phyloP scores from a whole-genome alignment of 2,797 vertebrate genomes.

The Carapus acus region DNA sequence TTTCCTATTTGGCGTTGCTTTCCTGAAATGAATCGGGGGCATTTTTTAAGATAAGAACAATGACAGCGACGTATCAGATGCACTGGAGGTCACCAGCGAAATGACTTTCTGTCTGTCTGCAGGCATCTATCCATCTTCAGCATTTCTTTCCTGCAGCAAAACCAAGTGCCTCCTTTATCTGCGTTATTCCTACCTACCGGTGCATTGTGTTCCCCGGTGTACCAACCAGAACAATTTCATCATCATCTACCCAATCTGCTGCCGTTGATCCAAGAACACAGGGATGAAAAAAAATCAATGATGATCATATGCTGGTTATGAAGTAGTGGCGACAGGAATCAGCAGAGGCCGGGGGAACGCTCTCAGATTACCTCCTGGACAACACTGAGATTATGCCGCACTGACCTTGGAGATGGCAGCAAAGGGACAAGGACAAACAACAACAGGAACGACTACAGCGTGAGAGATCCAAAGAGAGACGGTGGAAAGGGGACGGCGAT shows the following conservation, averaged over 20 bases:
- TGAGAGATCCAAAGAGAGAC: constrained; percentile 12
- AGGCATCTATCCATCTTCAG: too few species aligned
- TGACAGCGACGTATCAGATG: too few species aligned
- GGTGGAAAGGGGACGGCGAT: constrained; percentile 49
- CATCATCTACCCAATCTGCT: constrained; percentile 23
- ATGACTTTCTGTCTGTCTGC: too few species aligned
- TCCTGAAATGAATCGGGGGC: too few species aligned
- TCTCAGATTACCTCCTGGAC: constrained; percentile 26
- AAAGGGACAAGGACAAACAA: constrained; percentile 21
- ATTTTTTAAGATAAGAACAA: too few species aligned
- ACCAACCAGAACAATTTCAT: constrained; percentile 10
- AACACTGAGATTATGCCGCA: constrained; percentile 32
- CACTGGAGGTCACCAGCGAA: too few species aligned
- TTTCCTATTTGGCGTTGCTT: too few species aligned
- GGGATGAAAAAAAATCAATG: constrained; percentile 14
- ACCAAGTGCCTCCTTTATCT: too few species aligned
- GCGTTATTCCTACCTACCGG: too few species aligned
- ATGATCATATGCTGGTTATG: constrained; percentile 48
- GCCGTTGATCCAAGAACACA: constrained; percentile 2
- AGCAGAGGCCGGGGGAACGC: constrained; percentile 7
- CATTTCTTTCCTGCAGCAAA: too few species aligned
- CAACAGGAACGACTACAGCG: constrained; percentile 23
- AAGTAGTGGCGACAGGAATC: constrained; percentile 53
- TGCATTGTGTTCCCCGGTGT: not conserved
- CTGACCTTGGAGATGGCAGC: constrained; percentile 52